Evolutionary conservation across 1,140 invertebrate species (phyloP).

Genomic region (Cheumatopsyche charites): DNA sequence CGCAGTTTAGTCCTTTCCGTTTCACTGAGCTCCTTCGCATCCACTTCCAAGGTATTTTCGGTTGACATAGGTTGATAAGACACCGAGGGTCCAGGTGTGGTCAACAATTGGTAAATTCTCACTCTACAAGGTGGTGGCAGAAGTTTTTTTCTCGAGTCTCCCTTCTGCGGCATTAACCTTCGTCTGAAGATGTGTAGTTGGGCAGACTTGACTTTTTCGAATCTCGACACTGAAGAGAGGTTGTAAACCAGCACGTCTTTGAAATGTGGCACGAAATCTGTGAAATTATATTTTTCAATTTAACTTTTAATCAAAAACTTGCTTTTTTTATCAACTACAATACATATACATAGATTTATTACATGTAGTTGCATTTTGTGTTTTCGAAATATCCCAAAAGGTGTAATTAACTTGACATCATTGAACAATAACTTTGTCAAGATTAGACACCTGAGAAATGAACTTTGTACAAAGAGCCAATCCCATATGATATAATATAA

Average conservation of each 20-base stretch:
- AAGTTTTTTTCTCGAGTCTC: background rate
- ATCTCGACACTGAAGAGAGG: conserved; percentile 22
- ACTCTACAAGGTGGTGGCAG: conserved; percentile 44
- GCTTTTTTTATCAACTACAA: too few relatives aligned
- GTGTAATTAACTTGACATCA: background rate
- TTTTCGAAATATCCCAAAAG: background rate
- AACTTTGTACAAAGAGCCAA: background rate
- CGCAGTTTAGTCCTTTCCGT: conserved; percentile 43
- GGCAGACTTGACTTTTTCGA: conserved; percentile 39
- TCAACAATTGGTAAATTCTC: conserved; percentile 40
- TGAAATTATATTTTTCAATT: conserved; percentile 1
- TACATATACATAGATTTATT: too few relatives aligned
- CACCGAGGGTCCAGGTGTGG: conserved; percentile 15
- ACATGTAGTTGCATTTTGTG: too few relatives aligned
- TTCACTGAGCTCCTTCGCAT: conserved; percentile 35
- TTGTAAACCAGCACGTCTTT: conserved; percentile 45
- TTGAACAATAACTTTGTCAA: conserved; percentile 19
- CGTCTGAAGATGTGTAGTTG: conserved; percentile 43
- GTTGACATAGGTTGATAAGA: conserved; percentile 15
- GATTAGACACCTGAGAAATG: conserved; percentile 27
- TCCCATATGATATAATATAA: background rate
- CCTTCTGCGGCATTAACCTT: conserved; percentile 30
- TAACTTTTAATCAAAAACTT: too few relatives aligned
- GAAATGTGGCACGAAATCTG: conserved; percentile 45
- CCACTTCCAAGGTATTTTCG: conserved; percentile 11